phyloP scores from a whole-genome alignment of 2,113 vertebrate genomes.

The Cheirogaleus medius region DNA sequence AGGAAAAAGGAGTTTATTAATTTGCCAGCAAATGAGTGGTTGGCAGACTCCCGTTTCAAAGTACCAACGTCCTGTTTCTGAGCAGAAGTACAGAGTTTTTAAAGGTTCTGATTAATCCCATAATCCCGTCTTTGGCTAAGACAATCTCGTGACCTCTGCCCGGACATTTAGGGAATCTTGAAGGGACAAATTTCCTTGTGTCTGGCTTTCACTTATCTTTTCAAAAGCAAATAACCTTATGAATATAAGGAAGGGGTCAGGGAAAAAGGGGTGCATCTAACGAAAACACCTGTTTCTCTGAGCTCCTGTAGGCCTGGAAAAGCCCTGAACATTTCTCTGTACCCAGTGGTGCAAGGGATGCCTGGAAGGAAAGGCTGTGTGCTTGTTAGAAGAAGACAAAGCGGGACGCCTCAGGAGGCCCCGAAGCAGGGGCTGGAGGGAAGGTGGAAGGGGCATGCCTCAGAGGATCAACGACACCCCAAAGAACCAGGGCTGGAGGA shows the following conservation, averaged over 20 bases:
- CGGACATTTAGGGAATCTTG: neutral
- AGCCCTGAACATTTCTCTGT: neutral
- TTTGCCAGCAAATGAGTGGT: too few species aligned
- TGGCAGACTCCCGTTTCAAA: too few species aligned
- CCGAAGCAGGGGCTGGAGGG: neutral
- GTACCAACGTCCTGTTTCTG: too few species aligned
- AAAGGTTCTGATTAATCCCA: too few species aligned
- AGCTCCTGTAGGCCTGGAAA: neutral
- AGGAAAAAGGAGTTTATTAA: too few species aligned
- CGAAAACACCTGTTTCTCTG: neutral
- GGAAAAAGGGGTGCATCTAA: neutral
- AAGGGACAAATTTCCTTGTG: neutral
- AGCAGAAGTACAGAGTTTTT: too few species aligned
- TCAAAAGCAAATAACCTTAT: neutral
- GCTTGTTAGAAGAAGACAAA: neutral
- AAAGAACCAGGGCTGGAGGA: neutral
- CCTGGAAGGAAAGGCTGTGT: neutral
- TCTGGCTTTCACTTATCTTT: neutral
- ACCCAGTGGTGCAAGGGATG: neutral
- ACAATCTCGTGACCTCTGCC: too few species aligned
- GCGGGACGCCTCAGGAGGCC: neutral
- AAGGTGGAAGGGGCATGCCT: too few species aligned
- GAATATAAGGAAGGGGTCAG: neutral
- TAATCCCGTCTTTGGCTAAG: too few species aligned
- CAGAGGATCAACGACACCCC: neutral